phyloP scores from a whole-genome alignment of 1,140 invertebrate species.

The Leptestheria dahalacensis region DNA sequence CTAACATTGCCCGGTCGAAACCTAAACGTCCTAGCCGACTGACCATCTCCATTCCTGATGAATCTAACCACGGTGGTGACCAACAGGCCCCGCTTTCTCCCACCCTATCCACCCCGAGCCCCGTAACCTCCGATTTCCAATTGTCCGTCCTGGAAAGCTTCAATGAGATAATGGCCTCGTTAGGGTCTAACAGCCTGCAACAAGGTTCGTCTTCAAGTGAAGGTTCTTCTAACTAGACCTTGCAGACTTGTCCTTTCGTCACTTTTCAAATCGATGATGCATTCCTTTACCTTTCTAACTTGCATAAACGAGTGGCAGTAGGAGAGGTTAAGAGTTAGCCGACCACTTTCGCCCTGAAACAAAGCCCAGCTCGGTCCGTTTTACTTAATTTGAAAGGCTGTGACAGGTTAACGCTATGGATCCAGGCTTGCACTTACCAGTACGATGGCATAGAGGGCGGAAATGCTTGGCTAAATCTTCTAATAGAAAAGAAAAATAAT shows the following conservation, averaged over 20 bases:
- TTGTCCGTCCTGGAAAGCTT: slow-evolving; percentile 16
- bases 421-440: too few relatives aligned
- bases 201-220: background rate
- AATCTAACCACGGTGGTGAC: slow-evolving; percentile 11
- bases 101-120: slow-evolving; percentile 11
- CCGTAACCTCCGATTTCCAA: slow-evolving; percentile 16
- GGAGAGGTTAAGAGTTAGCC: too few relatives aligned
- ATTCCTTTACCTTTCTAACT: too few relatives aligned
- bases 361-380: too few relatives aligned
- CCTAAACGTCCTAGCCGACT: slow-evolving; percentile 18
- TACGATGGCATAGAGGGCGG: too few relatives aligned
- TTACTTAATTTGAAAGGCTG: too few relatives aligned
- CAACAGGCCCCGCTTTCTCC: background rate
- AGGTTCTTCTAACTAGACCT: background rate
- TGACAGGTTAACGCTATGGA: too few relatives aligned
- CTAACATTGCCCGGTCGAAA: background rate
- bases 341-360: too few relatives aligned
- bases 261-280: too few relatives aligned
- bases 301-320: too few relatives aligned
- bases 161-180: slow-evolving; percentile 14
- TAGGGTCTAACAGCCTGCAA: background rate
- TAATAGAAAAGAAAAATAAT: too few relatives aligned
- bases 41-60: slow-evolving; percentile 15
- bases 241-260: background rate
- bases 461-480: too few relatives aligned